These are phyloP conservation scores for Spermophilus dauricus DNA, from an alignment of 2,113 vertebrate genomes.

Conservation along the genomic window DNA sequence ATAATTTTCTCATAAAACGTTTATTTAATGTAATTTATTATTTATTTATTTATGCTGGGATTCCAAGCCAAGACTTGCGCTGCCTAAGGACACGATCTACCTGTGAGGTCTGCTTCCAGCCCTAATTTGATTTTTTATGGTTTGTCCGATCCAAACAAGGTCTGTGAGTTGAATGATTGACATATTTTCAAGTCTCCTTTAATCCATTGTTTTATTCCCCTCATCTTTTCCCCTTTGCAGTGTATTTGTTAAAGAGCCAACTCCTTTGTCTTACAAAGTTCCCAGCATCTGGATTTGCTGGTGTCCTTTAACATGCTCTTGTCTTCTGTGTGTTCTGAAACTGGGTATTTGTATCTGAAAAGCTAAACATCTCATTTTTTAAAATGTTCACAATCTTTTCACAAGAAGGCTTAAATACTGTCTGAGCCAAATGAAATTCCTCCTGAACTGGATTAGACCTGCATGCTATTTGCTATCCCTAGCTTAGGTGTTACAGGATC, in stretches of 20 bases:
- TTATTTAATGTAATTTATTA: conserved; percentile 3
- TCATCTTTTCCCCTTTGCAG: not conserved
- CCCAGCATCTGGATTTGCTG: not conserved
- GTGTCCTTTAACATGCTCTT: not conserved
- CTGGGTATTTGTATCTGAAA: conserved; percentile 7
- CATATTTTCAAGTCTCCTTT: not conserved
- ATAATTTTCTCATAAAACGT: not conserved
- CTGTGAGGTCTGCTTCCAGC: not conserved
- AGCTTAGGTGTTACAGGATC: not conserved
- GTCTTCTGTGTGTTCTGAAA: conserved; percentile 18
- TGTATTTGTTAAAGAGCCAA: not conserved
- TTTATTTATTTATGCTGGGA: not conserved
- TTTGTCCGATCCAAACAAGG: conserved; percentile 41
- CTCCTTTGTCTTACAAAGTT: not conserved
- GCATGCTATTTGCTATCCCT: not conserved
- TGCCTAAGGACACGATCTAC: not conserved
- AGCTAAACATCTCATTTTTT: not conserved
- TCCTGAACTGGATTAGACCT: not conserved
- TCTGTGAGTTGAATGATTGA: not conserved
- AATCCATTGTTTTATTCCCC: not conserved
- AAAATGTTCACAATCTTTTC: conserved; percentile 37
- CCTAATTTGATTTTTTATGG: not conserved
- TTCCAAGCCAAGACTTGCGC: not conserved
- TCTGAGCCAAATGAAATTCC: conserved; percentile 33
- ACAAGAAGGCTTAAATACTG: conserved; percentile 59